Evolutionary conservation across 2,888 invertebrate genomes (phyloP).

Genomic region (Flabesymbios commensalis): DNA sequence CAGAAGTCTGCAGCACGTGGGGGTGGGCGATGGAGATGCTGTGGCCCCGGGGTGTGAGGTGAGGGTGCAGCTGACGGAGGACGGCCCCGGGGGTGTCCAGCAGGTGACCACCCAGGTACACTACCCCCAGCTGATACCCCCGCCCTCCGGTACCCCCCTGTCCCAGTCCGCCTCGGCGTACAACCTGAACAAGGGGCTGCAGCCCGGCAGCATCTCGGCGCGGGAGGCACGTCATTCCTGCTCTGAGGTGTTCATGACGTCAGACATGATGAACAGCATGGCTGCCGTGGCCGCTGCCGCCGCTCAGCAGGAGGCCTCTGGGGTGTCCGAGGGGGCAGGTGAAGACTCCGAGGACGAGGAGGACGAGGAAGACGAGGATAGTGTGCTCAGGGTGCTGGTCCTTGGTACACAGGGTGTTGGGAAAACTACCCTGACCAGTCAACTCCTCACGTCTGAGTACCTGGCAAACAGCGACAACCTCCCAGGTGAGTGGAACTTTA

Average conservation of each 20-base stretch:
- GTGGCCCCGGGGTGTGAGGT: neutral
- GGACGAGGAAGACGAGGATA: constrained; percentile 11
- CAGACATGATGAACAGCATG: no score
- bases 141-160: neutral
- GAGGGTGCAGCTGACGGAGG: neutral
- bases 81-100: neutral
- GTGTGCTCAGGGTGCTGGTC: constrained; percentile 68
- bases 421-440: constrained; percentile 72
- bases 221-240: no score
- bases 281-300: neutral
- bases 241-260: no score
- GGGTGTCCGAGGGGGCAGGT: neutral
- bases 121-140: neutral
- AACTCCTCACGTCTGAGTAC: constrained; percentile 74
- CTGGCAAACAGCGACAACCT: constrained; percentile 78
- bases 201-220: no score
- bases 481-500: constrained; percentile 41
- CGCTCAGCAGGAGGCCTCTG: no score
- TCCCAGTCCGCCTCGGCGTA: no score
- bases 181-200: no score
- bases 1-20: no score
- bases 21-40: neutral
- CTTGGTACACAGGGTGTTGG: constrained; percentile 72
- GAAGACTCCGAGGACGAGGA: neutral
- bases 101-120: neutral